These are phyloP conservation scores for Malurus elegans DNA, from an alignment of 2,113 vertebrate species.

Conservation along the genomic window DNA sequence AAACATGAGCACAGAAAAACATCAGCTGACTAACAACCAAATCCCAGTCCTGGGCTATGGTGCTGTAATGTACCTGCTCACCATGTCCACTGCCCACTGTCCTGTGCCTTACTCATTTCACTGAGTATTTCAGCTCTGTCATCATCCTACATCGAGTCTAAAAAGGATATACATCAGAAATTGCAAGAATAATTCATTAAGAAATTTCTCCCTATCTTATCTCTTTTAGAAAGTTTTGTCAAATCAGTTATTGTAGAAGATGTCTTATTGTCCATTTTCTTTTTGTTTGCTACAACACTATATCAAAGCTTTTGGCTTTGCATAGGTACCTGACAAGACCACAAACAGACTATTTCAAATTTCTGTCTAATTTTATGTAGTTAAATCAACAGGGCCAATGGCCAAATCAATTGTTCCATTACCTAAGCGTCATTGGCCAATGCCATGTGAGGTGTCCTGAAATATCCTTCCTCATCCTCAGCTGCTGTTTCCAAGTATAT, in stretches of 20 bases:
- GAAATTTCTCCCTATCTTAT: background rate
- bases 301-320: background rate
- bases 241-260: background rate
- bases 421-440: background rate
- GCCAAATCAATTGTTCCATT: background rate
- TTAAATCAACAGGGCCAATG: background rate
- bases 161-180: background rate
- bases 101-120: background rate
- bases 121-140: background rate
- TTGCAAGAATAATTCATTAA: background rate
- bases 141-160: rapidly evolving
- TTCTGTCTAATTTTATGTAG: background rate
- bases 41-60: background rate
- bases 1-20: background rate
- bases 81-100: background rate
- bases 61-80: background rate
- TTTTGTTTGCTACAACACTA: background rate
- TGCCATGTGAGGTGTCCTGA: background rate
- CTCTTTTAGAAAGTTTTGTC: background rate
- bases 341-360: background rate
- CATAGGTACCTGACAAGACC: background rate
- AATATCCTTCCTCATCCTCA: background rate
- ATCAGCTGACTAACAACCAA: background rate
- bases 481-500: background rate
- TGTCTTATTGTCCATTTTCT: background rate